Evolutionary conservation across 2,888 invertebrate genomes (phyloP), one percentile per base, ranked within the genome.

Genomic region (Hirudinaria manillensis): DNA sequence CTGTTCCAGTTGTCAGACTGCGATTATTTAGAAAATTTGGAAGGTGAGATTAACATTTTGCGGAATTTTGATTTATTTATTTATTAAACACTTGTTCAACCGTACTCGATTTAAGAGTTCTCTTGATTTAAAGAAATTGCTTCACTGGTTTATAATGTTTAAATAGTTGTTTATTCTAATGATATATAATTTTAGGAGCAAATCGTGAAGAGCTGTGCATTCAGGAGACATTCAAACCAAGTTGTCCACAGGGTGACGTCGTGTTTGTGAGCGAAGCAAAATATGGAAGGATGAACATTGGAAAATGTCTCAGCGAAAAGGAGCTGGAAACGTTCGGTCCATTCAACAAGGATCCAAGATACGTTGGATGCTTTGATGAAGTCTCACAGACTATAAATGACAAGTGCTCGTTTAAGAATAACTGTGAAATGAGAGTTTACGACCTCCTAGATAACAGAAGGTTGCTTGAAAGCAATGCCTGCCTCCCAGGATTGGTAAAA

Each of bases 211-310:
- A 72, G 10, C 29, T 7, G n/a, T 72, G 72, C 56, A 72, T 72
- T 10, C 27, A n/a, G 27, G 55, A 72, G 21, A 56, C 72, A 1
- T 72, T 72, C 34, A 3, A 72, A 32, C 51, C 72, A 6, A 19
- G 6, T 19, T 72, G 72, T 55, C 53, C 34, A n/a, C 29, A 1
- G 6, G 34, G 45, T 16, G 56, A 72, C 29, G 72, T 72, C 6
- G 34, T 76, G 34, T n/a, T 72, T 21, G 66, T 76, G 27, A 67
- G 45, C 3, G 21, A 24, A 2, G 76, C 76, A 29, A 67, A 32
- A 29, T 76, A 67, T 53, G 76, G 76, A 32, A 36, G 76, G 45
- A 72, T 66, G 72, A 56, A 70, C 0, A 45, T 76, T 51, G 76
- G 76, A 51, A 65, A 72, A 55, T 76, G 72, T 70, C 24, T 75